These are phyloP conservation scores for Euwallacea similis DNA, from an alignment of 1,140 invertebrate genomes.

Conservation along the genomic window DNA sequence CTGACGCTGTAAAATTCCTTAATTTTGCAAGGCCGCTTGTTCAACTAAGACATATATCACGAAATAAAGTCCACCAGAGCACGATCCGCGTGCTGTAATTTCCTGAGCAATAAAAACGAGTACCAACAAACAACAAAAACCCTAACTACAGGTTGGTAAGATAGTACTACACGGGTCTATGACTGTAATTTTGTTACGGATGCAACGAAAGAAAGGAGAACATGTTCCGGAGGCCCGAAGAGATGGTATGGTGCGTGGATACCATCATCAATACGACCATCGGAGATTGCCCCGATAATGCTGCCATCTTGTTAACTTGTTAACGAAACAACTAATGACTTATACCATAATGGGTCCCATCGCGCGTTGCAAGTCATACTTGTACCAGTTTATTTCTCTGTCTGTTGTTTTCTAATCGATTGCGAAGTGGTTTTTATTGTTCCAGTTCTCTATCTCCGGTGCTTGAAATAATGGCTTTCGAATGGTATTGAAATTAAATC, in stretches of 20 bases:
- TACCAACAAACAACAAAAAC: constrained; percentile 47
- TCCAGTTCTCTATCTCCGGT: too few species aligned
- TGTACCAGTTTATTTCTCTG: constrained; percentile 38
- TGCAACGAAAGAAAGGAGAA: constrained; percentile 44
- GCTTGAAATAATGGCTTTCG: too few species aligned
- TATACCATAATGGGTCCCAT: constrained; percentile 47
- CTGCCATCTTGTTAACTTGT: constrained; percentile 54
- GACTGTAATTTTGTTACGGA: constrained; percentile 47
- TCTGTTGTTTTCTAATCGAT: constrained; percentile 10
- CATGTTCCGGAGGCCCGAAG: constrained; percentile 31
- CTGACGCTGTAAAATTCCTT: too few species aligned
- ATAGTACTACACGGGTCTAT: constrained; percentile 37
- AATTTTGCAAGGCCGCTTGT: too few species aligned
- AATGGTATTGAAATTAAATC: too few species aligned
- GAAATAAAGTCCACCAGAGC: constrained; percentile 15
- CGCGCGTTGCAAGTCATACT: constrained; percentile 51
- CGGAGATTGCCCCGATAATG: constrained; percentile 49
- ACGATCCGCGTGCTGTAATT: constrained; percentile 37
- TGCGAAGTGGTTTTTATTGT: not conserved
- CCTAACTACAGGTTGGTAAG: constrained; percentile 40
- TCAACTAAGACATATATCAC: not conserved
- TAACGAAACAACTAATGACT: constrained; percentile 54
- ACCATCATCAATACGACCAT: constrained; percentile 40
- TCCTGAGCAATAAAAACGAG: constrained; percentile 43
- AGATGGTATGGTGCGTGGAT: constrained; percentile 47